Evolutionary conservation across 1,140 invertebrate genomes (phyloP), one percentile per base, ranked within the genome.

Genomic region (Drosophila virilis): DNA sequence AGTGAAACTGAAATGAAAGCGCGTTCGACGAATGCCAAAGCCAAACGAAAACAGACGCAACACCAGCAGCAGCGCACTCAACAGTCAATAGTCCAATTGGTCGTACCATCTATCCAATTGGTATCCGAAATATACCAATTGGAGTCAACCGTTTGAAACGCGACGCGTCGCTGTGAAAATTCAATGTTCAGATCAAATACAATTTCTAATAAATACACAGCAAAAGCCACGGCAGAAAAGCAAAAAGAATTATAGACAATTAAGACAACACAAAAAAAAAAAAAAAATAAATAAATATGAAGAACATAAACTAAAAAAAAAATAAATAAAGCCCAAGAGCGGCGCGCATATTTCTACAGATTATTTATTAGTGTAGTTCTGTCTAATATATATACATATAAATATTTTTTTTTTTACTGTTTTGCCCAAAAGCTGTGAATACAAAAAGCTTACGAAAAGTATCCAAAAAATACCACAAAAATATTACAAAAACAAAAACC

Each of bases 1-100:
- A 83, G 84, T 89, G 84, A 89, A 88, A 88, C 76, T 80, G 83
- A 88, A 88, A 88, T 88, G 83, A 88, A 88, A 88, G 74, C 78
- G 81, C 70, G 59, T 79, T 61, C 73, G 64, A 69, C 74, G 74
- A 82, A 81, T 37, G 74, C 60, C 59, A 72, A 81, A 62, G 67
- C 50, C 66, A 77, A 77, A 48, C 71, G 54, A 22, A 60, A 67
- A 59, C 13, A 35, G n/a, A 40, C 38, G 50, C 45, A 40, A 32
- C 8, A 48, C 5, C 52, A 65, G 48, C 28, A 9, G 50, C n/a
- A 42, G 10, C 61, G 45, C 61, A 65, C 43, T 58, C 48, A 68
- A 68, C 42, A 37, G 17, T 28, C 48, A 60, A 60, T 73, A 28
- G 22, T 67, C 46, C 33, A 68, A 73, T 68, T 73, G 48, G 17